phyloP scores from a whole-genome alignment of 2,888 invertebrate species.

The Acronicta psi region DNA sequence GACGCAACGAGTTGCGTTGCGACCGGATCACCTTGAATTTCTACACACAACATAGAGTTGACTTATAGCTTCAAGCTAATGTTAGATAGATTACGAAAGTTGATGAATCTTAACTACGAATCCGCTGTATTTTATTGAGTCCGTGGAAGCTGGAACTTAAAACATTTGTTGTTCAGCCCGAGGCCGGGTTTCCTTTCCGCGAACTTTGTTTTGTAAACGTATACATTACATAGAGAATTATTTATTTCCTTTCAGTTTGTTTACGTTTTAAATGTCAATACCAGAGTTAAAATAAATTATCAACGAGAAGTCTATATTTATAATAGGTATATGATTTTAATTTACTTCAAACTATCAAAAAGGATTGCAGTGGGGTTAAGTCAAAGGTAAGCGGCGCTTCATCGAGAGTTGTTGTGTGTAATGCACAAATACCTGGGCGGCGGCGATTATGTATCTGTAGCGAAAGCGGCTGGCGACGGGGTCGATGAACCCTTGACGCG shows the following conservation, averaged over 20 bases:
- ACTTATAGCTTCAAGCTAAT: constrained; percentile 64
- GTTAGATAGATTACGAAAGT: constrained; percentile 50
- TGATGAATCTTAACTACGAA: constrained; percentile 26
- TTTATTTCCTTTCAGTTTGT: constrained; percentile 23
- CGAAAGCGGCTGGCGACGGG: constrained; percentile 75
- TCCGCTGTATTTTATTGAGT: constrained; percentile 27
- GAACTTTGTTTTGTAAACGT: constrained; percentile 35
- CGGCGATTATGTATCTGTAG: constrained; percentile 67
- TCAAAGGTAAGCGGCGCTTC: constrained; percentile 55
- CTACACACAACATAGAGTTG: constrained; percentile 71
- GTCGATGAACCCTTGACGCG: constrained; percentile 73
- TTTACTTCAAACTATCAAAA: constrained; percentile 19
- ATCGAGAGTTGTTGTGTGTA: constrained; percentile 49
- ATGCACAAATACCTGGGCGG: constrained; percentile 40
- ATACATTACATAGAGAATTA: constrained; percentile 20
- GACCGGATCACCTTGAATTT: constrained; percentile 85
- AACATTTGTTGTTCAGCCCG: constrained; percentile 33
- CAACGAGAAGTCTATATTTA: not conserved
- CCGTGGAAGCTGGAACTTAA: constrained; percentile 23
- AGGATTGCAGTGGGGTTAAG: constrained; percentile 48
- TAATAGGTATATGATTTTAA: too few relatives aligned
- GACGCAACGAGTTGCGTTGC: constrained; percentile 59
- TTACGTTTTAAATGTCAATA: constrained; percentile 13
- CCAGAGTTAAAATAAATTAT: not conserved
- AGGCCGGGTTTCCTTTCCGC: constrained; percentile 28